Base-by-base conservation (phyloP, 2,797 vertebrate species). In the Clamator glandarius region DNA sequence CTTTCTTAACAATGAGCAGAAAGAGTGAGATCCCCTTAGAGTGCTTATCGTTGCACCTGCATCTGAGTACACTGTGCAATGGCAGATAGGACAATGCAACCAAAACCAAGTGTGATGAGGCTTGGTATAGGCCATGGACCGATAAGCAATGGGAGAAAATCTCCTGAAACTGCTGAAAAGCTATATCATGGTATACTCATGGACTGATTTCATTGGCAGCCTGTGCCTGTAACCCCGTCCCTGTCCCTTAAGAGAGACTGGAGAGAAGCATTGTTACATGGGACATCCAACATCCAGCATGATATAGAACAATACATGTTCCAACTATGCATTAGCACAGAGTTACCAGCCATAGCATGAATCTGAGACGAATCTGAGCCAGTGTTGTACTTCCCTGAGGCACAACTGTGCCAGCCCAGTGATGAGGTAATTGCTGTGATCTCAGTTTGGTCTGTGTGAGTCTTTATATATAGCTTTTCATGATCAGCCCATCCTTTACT, bases 211-310 rank as follows among this genome's bases (percentile, higher is more conserved):
- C 7, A 20, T 7, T 25, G 35, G 9, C 39, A 77, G 12, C 14
- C 1, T 62, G 0, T 70, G 29, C 6, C 17, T 55, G 1, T n/a
- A 24, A 9, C 2, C 5, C 10, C 28, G 5, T 76, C 29, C 13
- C 5, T 12, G 18, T 4, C 25, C 14, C 20, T 26, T 57, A 48
- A 11, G 28, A 70, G 33, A 61, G 17, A 41, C 13, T 14, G 26
- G 3, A 8, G 8, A 0, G 0, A 52, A 67, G 11, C 1, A 0
- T 3, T 23, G 4, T 25, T 58, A 24, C 4, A 18, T 5, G 19
- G 17, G 20, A 16, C 15, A 55, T 31, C 12, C 50, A 75, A 29
- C 16, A 59, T 44, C 11, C 23, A 67, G 25, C 3, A 21, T 3
- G 3, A 10, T 7, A 3, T 14, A 21, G 21, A 58, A 41, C 8